Evolutionary conservation across 2,797 vertebrate genomes (phyloP), one percentile per base, ranked within the genome.

Genomic region (Lates japonicus): DNA sequence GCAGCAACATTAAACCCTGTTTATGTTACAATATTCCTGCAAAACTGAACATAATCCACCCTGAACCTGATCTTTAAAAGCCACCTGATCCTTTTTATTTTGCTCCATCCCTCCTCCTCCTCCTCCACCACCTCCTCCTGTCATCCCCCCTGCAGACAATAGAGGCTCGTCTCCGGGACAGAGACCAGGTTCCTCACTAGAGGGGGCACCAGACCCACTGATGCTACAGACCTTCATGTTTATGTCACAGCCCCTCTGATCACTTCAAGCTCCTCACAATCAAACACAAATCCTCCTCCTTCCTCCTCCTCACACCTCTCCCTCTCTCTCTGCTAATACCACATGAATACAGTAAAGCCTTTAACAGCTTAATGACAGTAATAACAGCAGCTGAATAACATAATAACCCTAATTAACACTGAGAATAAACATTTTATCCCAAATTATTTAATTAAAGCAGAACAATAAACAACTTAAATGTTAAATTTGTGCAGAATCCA

Each of bases 191-290:
- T 79, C 87, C 92, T 94, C 95, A 94, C 95, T 95, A 95, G 95
- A 94, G 95, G 95, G 95, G 93, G 95, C 94, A 90, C 80, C 92
- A 92, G 81, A 85, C 90, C 87, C 88, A 85, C 80, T 54, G 82
- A 90, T 75, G 55, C 82, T 62, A 2, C 79, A 66, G 8, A 51
- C 74, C 65, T n/a, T 48, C 46, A 10, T 72, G 81, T 76, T 70
- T 33, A 13, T 74, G 76, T 69, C 79, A 55, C 88, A 49, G 78
- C 67, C 2, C 52, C 31, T 58, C 55, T 74, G 82, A 81, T 74
- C 84, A 58, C 77, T 11, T 70, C 63, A 42, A 69, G 67, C 77
- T 29, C 60, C 72, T 57, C 76, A 33, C 74, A 44, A 64, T 67
- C 84, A 73, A 57, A 84, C 77, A 84, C 78, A 62, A 59, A 83